Conservation (phyloP, 2,113 vertebrate species). For the Coturnix japonica region DNA sequence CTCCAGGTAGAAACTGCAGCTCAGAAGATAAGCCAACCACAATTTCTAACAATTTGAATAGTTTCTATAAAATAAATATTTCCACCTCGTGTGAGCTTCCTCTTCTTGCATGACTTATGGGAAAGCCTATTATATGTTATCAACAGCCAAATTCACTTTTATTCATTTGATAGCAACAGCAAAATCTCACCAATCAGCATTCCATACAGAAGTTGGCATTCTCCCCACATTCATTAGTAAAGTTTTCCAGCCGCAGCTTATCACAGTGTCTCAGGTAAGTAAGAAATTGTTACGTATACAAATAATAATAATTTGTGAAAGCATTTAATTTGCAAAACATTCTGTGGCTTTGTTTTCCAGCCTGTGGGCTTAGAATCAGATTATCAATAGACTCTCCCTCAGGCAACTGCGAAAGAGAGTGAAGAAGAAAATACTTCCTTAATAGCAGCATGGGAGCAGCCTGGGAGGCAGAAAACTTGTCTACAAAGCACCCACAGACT, state of each 20-base stretch:
- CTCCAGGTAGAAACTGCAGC: background rate
- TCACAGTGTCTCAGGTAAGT: background rate
- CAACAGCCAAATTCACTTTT: background rate
- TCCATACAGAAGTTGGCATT: background rate
- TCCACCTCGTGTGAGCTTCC: background rate
- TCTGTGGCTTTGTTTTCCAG: background rate
- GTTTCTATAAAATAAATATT: background rate
- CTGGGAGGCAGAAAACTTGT: background rate
- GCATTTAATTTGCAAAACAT: background rate
- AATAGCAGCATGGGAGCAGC: background rate
- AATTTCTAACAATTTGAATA: constrained; percentile 18
- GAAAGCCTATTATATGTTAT: background rate
- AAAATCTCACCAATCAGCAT: background rate
- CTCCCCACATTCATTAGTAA: background rate
- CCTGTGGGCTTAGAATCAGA: background rate
- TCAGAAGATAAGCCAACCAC: background rate
- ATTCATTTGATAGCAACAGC: background rate
- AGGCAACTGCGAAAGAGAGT: background rate
- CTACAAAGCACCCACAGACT: background rate
- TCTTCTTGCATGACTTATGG: background rate
- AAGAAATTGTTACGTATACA: background rate
- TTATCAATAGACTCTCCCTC: background rate
- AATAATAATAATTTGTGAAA: background rate
- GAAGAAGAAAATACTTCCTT: background rate
- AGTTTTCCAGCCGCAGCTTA: background rate